These are phyloP conservation scores for Gerris buenoi DNA, from an alignment of 1,140 invertebrate genomes.

Conservation along the genomic window DNA sequence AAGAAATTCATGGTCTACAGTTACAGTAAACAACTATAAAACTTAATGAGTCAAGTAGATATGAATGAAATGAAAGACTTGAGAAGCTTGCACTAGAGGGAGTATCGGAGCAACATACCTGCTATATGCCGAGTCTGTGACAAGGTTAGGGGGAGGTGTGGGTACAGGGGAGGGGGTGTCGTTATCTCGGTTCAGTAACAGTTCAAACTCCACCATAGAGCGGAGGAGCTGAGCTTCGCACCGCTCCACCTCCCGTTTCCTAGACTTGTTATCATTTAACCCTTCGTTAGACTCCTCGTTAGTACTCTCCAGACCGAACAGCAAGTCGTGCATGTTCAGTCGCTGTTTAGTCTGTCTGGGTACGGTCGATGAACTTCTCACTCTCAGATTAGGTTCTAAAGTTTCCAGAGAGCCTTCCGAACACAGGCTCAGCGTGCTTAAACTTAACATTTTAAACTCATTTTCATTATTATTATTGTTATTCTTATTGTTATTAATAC, in stretches of 20 bases:
- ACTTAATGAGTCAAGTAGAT: too few species aligned
- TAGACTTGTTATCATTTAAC: background rate
- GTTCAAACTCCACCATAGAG: conserved; percentile 25
- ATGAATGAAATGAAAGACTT: too few species aligned
- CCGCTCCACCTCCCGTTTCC: conserved; percentile 14
- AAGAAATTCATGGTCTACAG: too few species aligned
- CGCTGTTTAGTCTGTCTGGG: background rate
- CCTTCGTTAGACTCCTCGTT: conserved; percentile 3
- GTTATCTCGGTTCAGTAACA: conserved; percentile 15
- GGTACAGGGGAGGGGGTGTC: conserved; percentile 6
- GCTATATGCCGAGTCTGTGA: conserved; percentile 50
- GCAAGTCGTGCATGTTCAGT: conserved; percentile 20
- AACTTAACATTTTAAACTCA: conserved; percentile 24
- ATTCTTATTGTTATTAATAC: conserved; percentile 22
- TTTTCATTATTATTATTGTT: conserved; percentile 25
- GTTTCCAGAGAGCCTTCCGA: conserved; percentile 29
- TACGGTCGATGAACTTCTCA: background rate
- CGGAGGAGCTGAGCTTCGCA: conserved; percentile 23
- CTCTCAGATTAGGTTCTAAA: conserved; percentile 17
- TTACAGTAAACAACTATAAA: too few species aligned
- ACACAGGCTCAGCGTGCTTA: conserved; percentile 33
- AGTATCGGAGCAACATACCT: conserved; percentile 33
- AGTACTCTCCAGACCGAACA: conserved; percentile 12
- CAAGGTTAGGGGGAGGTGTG: conserved; percentile 27
- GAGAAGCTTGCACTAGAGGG: background rate